A percentile compares a stretch with the other conserved stretches of the same genome.
Conservation (phyloP, 2,113 vertebrate genomes). For the Cathartes aura region DNA sequence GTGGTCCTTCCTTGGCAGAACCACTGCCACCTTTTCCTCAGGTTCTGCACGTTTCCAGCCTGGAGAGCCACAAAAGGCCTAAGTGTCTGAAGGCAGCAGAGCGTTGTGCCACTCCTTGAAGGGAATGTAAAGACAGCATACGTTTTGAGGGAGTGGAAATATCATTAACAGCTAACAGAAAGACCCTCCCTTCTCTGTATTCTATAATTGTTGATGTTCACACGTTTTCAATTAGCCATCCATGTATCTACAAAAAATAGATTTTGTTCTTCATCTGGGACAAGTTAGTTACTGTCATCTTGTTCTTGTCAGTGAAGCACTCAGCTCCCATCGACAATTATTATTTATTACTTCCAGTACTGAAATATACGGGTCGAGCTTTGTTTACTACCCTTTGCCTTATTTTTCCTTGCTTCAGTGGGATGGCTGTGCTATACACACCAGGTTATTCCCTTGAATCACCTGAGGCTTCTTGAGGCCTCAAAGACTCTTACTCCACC, state of each 20-base stretch:
- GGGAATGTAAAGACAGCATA: neutral
- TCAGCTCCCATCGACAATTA: neutral
- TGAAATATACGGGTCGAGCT: neutral
- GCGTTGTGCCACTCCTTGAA: neutral
- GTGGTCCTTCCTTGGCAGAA: constrained; percentile 22
- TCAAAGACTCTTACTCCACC: neutral
- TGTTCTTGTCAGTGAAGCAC: constrained; percentile 40
- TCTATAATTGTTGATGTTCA: neutral
- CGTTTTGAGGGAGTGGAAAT: neutral
- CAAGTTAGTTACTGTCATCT: constrained; percentile 26
- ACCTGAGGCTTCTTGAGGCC: neutral
- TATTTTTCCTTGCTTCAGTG: neutral
- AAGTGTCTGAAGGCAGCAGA: neutral
- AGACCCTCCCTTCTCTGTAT: neutral
- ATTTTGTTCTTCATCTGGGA: constrained; percentile 14
- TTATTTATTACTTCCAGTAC: constrained; percentile 31
- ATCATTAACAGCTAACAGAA: neutral
- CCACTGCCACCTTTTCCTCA: neutral
- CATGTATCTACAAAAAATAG: neutral
- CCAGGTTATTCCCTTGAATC: neutral
- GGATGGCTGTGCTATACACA: neutral
- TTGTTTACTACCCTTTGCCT: neutral
- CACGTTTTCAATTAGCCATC: constrained; percentile 31
- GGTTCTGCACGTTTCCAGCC: neutral
- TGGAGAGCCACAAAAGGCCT: neutral